A percentile compares a stretch with the other conserved stretches of the same genome.
phyloP scores from a whole-genome alignment of 2,113 vertebrate species.

The Dinomys branickii region DNA sequence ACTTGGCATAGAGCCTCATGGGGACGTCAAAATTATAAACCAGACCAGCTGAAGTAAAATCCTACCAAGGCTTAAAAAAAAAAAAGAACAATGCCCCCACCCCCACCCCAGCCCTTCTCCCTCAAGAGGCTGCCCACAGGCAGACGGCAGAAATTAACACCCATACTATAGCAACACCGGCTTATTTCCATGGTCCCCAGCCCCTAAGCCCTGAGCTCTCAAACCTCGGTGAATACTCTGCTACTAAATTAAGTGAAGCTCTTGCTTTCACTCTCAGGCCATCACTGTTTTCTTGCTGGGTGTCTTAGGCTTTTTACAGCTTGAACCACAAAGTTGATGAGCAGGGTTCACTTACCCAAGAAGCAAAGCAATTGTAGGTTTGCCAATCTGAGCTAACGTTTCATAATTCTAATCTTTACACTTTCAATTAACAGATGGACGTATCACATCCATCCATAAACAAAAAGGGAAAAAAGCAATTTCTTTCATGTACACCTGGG shows the following conservation, averaged over 20 bases:
- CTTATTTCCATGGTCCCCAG: background rate
- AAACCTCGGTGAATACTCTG: background rate
- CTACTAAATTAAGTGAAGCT: background rate
- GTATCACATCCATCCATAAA: slow-evolving; percentile 80
- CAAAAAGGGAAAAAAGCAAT: slow-evolving; percentile 79
- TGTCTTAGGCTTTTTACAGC: slow-evolving; percentile 10
- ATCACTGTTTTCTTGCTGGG: background rate
- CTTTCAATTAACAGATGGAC: slow-evolving; percentile 81
- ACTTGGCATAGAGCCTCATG: background rate
- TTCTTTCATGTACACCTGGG: slow-evolving; percentile 86
- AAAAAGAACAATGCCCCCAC: background rate
- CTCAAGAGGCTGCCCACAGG: background rate
- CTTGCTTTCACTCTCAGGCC: background rate
- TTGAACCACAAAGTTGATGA: slow-evolving; percentile 59
- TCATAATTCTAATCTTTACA: slow-evolving; percentile 77
- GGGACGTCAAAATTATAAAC: background rate
- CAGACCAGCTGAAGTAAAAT: background rate
- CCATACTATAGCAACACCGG: background rate
- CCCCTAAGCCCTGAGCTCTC: background rate
- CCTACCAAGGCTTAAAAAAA: background rate
- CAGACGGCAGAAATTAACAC: background rate
- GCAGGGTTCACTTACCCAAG: slow-evolving; percentile 65
- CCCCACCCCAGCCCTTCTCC: background rate
- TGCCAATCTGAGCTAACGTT: slow-evolving; percentile 50
- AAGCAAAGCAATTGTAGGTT: slow-evolving; percentile 69